These are phyloP conservation scores for Xiphophorus birchmanni DNA, from an alignment of 2,797 vertebrate species.

Conservation along the genomic window DNA sequence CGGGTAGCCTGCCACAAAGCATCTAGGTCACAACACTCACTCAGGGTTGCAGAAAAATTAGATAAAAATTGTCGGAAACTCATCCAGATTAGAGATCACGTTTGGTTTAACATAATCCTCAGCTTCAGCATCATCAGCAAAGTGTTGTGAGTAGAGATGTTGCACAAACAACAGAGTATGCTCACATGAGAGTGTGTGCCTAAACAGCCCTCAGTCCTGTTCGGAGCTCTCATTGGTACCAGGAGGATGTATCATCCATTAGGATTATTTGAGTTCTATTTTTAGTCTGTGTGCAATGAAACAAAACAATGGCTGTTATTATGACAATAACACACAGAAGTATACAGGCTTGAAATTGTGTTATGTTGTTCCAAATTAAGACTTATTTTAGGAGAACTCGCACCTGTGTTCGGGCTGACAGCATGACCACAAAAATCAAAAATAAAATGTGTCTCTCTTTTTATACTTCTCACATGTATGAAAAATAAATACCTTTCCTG, in stretches of 20 bases:
- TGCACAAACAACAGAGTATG: conserved; percentile 41
- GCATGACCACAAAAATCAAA: not conserved
- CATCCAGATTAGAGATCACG: conserved; percentile 67
- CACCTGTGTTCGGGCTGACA: not conserved
- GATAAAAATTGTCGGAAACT: conserved; percentile 32
- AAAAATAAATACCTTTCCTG: not conserved
- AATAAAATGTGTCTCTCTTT: not conserved
- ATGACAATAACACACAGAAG: conserved; percentile 16
- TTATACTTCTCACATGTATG: not conserved
- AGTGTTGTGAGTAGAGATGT: conserved; percentile 45
- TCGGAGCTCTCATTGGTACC: conserved; percentile 29
- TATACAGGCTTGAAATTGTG: not conserved
- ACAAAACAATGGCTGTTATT: conserved; percentile 52
- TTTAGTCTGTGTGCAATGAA: conserved; percentile 43
- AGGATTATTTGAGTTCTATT: conserved; percentile 71
- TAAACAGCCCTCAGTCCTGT: conserved; percentile 30
- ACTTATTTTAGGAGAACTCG: conserved; percentile 1
- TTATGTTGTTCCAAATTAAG: not conserved
- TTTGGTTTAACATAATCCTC: conserved; percentile 66
- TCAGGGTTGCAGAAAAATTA: conserved; percentile 27
- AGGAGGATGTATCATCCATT: conserved; percentile 51
- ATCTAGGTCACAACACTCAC: conserved; percentile 44
- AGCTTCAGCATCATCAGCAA: conserved; percentile 43
- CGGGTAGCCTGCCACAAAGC: conserved; percentile 32
- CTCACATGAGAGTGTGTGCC: conserved; percentile 21